Evolutionary conservation across 2,113 vertebrate genomes (phyloP), one percentile per base, ranked within the genome.

Genomic region (Alosa alosa): DNA sequence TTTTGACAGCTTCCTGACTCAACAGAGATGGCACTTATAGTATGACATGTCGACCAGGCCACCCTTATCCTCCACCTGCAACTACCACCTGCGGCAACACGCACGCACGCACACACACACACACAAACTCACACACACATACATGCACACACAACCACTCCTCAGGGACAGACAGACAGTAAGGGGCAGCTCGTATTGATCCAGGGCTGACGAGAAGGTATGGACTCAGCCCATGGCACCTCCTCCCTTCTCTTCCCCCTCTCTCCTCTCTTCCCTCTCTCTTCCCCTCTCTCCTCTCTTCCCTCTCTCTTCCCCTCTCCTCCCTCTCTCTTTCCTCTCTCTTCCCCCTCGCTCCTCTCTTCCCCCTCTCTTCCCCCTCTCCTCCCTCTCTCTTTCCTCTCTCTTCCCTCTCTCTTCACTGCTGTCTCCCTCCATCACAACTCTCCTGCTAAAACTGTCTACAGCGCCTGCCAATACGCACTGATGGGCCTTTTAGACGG

Each of bases 401-500:
- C 6, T 60, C 64, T 25, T 25, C 25, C 10, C 64, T 68, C n/a
- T 25, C 6, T 22, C 22, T 86, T 90, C 36, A 44, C 0, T 87
- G 86, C 64, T 88, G 88, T 90, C 89, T 91, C 87, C 86, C 47
- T 86, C 82, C 25, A 41, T 31, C 78, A 55, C 50, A 15, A 25
- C 25, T 36, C 10, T 36, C 15, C 72, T 78, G 72, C 15, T 89
- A 81, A 64, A 86, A 87, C 78, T 91, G 93, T 96, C 95, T 96
- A 93, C 93, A 84, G 57, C 82, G 86, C 78, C 68, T 94, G 95
- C 95, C 95, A 93, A 95, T 95, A 96, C 31, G 83, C 88, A 86
- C 90, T 94, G 94, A 95, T 92, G 92, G 92, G 94, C 93, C 92
- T 96, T 96, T 96, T 96, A 96, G 94, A 95, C 89, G 93, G 92